Percentiles rank a stretch among this genome's conserved stretches.
phyloP scores from a whole-genome alignment of 2,797 vertebrate species.

The Galago senegalensis region DNA sequence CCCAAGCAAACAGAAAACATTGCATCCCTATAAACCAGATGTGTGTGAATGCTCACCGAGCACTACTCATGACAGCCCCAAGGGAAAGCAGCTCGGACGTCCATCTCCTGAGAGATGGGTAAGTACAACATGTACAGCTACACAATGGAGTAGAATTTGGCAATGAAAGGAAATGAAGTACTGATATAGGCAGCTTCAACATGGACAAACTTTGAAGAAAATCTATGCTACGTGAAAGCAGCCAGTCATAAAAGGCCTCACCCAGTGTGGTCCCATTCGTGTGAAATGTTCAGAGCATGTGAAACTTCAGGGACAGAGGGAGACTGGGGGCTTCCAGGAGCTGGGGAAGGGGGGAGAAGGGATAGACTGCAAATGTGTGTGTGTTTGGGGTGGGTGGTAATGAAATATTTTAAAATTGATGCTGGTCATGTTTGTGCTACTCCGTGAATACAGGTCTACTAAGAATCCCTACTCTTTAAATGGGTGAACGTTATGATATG shows the following conservation, averaged over 20 bases:
- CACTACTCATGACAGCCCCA: background rate
- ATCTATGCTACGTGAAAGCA: background rate
- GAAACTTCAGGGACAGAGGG: background rate
- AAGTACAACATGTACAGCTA: background rate
- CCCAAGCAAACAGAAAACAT: constrained; percentile 14
- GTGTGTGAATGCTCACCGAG: background rate
- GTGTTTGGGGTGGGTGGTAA: background rate
- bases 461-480: background rate
- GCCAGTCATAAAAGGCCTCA: background rate
- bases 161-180: background rate
- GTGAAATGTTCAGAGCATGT: background rate
- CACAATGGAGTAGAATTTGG: background rate
- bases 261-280: background rate
- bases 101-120: background rate
- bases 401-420: background rate
- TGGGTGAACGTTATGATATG: background rate
- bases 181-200: background rate
- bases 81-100: background rate
- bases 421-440: background rate
- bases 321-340: background rate
- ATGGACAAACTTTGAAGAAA: background rate
- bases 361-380: background rate
- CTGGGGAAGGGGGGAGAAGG: background rate
- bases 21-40: background rate
- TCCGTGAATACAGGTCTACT: background rate